phyloP scores from a whole-genome alignment of 1,140 invertebrate genomes.

The Panagrolaimus sp. region DNA sequence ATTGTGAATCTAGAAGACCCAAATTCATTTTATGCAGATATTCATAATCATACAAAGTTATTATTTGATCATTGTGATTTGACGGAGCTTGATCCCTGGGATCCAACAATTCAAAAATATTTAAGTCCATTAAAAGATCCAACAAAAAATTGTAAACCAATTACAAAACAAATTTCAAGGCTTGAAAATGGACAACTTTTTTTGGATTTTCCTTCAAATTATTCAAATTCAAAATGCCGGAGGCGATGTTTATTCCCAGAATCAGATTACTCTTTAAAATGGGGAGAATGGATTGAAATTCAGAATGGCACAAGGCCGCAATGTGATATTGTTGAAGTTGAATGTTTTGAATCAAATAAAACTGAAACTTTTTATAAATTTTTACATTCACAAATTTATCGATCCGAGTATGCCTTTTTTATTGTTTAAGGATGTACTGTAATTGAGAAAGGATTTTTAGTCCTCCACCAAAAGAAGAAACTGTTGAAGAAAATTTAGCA shows the following conservation, averaged over 20 bases:
- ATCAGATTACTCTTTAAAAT: neutral
- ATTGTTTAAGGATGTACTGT: neutral
- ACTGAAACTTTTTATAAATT: constrained; percentile 4
- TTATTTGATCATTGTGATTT: constrained; percentile 1
- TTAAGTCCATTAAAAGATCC: neutral
- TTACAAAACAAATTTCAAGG: neutral
- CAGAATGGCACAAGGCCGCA: constrained; percentile 6
- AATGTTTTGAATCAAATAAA: constrained; percentile 4
- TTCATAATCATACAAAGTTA: too few relatives aligned
- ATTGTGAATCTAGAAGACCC: too few relatives aligned
- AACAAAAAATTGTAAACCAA: constrained; percentile 1
- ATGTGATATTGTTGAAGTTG: constrained; percentile 32
- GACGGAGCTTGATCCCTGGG: neutral
- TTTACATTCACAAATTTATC: constrained; percentile 20
- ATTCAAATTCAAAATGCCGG: neutral
- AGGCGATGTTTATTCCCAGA: neutral
- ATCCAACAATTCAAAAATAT: neutral
- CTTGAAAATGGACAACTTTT: constrained; percentile 2
- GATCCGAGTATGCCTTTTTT: constrained; percentile 5
- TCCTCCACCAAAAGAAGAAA: neutral
- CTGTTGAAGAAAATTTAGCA: neutral
- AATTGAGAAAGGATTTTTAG: neutral
- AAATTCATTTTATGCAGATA: too few relatives aligned
- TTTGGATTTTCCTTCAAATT: too few relatives aligned
- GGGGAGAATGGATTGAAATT: constrained; percentile 17